Evolutionary conservation across 2,888 invertebrate genomes (phyloP).

Genomic region (Sisyra terminalis): DNA sequence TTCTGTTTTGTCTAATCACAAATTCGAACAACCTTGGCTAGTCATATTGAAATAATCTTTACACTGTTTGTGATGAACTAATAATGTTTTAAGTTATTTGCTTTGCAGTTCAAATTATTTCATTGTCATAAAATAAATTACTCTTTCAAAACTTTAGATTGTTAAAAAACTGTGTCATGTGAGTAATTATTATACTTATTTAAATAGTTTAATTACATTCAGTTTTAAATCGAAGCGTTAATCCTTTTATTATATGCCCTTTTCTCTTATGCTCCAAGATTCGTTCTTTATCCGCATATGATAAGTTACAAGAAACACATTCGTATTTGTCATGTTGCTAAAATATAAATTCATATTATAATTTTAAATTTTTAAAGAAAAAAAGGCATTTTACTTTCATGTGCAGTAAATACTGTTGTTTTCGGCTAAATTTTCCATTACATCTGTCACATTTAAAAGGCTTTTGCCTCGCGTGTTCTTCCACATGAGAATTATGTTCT

Average conservation of each 20-base stretch:
- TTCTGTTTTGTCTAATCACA: too few species aligned
- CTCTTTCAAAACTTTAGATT: too few species aligned
- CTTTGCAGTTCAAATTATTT: too few species aligned
- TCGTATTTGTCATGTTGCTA: constrained; percentile 23
- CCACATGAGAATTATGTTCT: constrained; percentile 18
- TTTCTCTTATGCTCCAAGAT: constrained; percentile 14
- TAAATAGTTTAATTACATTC: too few species aligned
- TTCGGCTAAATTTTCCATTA: constrained; percentile 20
- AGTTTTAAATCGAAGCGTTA: constrained; percentile 11
- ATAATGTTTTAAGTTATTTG: too few species aligned
- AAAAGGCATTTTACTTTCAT: constrained; percentile 15
- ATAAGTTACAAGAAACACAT: constrained; percentile 21
- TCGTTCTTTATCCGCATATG: constrained; percentile 20
- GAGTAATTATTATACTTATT: too few species aligned
- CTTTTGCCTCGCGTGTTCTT: constrained; percentile 18
- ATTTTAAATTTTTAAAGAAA: not conserved
- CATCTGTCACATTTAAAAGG: constrained; percentile 20
- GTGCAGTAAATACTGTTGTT: constrained; percentile 21
- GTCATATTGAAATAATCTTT: too few species aligned
- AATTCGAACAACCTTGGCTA: too few species aligned
- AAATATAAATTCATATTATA: constrained; percentile 5
- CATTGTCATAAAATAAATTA: too few species aligned
- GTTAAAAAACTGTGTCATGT: too few species aligned
- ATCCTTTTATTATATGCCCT: constrained; percentile 15
- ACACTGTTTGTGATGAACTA: too few species aligned